These are phyloP conservation scores for Phycodurus eques DNA, from an alignment of 2,113 vertebrate species.

Conservation along the genomic window DNA sequence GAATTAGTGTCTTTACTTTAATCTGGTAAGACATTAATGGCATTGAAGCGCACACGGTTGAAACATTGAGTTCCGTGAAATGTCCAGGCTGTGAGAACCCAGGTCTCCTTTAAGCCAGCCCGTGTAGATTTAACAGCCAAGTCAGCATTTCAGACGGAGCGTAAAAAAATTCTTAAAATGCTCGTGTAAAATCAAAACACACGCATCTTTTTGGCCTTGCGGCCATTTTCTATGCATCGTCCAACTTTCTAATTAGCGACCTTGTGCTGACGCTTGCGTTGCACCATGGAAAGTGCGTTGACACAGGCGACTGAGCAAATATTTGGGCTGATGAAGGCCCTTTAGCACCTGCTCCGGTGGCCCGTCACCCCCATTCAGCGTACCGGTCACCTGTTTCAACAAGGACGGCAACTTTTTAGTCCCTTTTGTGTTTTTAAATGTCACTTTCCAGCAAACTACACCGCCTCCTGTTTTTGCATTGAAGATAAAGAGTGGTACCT, in stretches of 20 bases:
- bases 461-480: background rate
- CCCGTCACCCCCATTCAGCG: constrained; percentile 15
- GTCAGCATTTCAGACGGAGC: constrained; percentile 41
- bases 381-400: constrained; percentile 11
- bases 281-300: constrained; percentile 5
- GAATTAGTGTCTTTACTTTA: constrained; percentile 50
- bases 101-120: constrained; percentile 41
- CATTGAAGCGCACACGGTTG: constrained; percentile 39
- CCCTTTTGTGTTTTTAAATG: background rate
- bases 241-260: background rate
- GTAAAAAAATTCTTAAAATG: constrained; percentile 36
- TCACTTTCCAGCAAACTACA: background rate
- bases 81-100: constrained; percentile 19
- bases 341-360: constrained; percentile 19
- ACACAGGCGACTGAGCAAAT: background rate
- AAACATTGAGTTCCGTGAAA: constrained; percentile 40
- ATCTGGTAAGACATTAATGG: constrained; percentile 60
- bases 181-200: background rate
- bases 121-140: constrained; percentile 54
- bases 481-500: background rate
- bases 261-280: background rate
- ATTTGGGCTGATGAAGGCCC: constrained; percentile 3
- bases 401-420: background rate
- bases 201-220: background rate
- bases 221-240: background rate